Percentiles rank a stretch among this genome's conserved stretches.
These are phyloP conservation scores for Fulmarus glacialis DNA, from an alignment of 2,113 vertebrate genomes.

Conservation along the genomic window DNA sequence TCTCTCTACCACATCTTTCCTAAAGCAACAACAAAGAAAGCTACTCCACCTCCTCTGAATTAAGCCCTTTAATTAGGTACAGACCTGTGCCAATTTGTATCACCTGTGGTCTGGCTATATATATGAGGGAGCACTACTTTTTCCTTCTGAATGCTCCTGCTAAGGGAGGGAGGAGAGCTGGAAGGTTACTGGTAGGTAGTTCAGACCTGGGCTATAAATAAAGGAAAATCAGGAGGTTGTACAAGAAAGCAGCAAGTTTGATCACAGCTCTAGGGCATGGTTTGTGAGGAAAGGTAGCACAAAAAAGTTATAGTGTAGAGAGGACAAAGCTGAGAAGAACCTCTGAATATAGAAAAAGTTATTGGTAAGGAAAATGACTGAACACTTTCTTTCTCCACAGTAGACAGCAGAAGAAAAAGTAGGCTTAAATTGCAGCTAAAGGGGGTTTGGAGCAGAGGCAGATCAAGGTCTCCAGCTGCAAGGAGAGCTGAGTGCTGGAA, in stretches of 20 bases:
- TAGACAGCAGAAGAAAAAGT: background rate
- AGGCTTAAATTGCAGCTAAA: background rate
- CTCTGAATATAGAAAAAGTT: background rate
- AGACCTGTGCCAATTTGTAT: background rate
- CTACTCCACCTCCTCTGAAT: no score
- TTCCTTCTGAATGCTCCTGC: accelerated
- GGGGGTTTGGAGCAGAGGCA: background rate
- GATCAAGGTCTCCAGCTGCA: background rate
- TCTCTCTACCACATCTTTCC: accelerated
- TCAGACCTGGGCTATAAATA: background rate
- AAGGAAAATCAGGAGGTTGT: background rate
- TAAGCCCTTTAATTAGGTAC: background rate
- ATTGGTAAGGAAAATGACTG: background rate
- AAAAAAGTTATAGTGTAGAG: accelerated
- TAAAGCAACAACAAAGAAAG: background rate
- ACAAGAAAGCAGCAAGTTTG: background rate
- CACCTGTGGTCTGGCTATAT: background rate
- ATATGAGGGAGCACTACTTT: background rate
- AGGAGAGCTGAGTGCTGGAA: background rate
- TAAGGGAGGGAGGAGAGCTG: no score
- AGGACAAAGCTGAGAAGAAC: background rate
- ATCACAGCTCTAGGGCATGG: accelerated
- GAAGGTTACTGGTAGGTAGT: background rate
- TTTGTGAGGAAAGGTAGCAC: background rate
- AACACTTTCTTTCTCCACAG: accelerated